phyloP scores from a whole-genome alignment of 2,113 vertebrate genomes.

The Serinus canaria region DNA sequence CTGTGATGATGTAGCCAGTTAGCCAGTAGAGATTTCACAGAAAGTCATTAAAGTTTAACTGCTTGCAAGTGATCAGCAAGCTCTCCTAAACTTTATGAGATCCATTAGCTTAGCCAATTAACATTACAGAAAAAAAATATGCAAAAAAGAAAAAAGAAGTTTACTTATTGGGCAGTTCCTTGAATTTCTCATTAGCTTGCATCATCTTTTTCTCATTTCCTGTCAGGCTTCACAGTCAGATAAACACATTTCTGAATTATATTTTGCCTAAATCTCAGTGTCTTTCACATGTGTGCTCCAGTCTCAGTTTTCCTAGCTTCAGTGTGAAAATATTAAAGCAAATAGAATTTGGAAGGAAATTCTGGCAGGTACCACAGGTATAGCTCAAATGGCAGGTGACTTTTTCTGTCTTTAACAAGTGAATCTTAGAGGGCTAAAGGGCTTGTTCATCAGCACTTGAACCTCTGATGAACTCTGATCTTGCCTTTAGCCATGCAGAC shows the following conservation, averaged over 20 bases:
- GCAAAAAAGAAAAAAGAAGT: background rate
- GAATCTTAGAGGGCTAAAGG: background rate
- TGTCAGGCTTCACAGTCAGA: background rate
- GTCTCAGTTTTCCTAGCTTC: background rate
- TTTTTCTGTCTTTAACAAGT: background rate
- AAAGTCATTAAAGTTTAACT: background rate
- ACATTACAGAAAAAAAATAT: background rate
- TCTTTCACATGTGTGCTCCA: background rate
- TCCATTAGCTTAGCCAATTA: background rate
- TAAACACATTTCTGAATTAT: background rate
- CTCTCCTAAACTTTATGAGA: background rate
- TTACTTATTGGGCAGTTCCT: background rate
- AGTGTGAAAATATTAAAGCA: background rate
- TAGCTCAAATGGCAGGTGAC: background rate
- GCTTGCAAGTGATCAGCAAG: background rate
- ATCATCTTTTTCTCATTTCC: background rate
- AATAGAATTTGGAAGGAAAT: background rate
- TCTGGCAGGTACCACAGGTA: background rate
- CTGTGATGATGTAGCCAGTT: background rate
- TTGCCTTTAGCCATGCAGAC: background rate
- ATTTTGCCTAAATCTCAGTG: background rate
- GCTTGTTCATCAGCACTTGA: background rate
- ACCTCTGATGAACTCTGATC: background rate
- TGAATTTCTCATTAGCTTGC: background rate
- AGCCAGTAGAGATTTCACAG: background rate